A percentile compares a stretch with the other conserved stretches of the same genome.
Conservation (phyloP, 2,113 vertebrate genomes). For the Candoia aspera region DNA sequence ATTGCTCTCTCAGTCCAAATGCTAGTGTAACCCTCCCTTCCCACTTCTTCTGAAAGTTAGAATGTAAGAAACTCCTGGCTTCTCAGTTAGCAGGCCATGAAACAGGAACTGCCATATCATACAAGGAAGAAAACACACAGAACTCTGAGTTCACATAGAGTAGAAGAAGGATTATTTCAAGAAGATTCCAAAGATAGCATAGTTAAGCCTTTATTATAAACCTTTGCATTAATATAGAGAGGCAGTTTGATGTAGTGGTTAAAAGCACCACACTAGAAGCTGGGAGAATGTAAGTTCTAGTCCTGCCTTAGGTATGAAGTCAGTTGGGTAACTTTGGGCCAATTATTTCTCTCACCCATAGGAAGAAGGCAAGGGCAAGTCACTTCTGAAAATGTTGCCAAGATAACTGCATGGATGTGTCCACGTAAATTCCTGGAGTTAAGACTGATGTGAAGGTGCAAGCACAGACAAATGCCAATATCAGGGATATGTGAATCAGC, state of each 20-base stretch:
- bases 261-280: not conserved
- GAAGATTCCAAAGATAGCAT: not conserved
- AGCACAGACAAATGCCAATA: not conserved
- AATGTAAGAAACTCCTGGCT: not conserved
- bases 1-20: not conserved
- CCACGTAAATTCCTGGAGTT: not conserved
- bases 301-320: not conserved
- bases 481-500: not conserved
- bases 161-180: not conserved
- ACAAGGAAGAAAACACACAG: not conserved
- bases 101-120: not conserved
- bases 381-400: not conserved
- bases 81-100: not conserved
- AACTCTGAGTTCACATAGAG: not conserved
- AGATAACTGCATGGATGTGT: not conserved
- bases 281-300: not conserved
- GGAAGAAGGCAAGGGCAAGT: not conserved
- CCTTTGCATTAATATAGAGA: not conserved
- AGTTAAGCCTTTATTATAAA: not conserved
- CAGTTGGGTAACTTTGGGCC: not conserved
- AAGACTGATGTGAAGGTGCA: not conserved
- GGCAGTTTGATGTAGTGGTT: not conserved
- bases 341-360: not conserved
- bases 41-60: not conserved
- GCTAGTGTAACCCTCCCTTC: not conserved